Percentiles rank a stretch among this genome's conserved stretches.
phyloP scores from a whole-genome alignment of 2,797 vertebrate species.

The Poecilia gillii region DNA sequence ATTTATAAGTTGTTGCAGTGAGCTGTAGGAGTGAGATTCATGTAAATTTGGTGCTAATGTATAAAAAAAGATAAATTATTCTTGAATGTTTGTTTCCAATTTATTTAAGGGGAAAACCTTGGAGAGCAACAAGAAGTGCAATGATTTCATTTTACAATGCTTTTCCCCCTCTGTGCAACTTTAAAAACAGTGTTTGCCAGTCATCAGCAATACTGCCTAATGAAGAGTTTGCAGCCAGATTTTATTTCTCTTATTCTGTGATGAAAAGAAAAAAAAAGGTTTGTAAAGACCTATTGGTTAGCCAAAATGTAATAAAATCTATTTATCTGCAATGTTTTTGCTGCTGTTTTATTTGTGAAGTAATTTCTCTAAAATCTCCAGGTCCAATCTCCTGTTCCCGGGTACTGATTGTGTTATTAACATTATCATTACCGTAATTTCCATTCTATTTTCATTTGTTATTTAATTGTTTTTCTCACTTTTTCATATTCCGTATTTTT shows the following conservation, averaged over 20 bases:
- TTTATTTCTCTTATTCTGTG: slow-evolving; percentile 55
- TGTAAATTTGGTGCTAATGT: slow-evolving; percentile 75
- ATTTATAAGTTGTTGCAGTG: slow-evolving; percentile 24
- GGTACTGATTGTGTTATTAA: background rate
- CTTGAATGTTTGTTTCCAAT: slow-evolving; percentile 33
- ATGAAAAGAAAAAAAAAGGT: slow-evolving; percentile 57
- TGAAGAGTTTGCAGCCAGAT: slow-evolving; percentile 53
- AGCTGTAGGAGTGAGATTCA: slow-evolving; percentile 39
- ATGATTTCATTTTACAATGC: slow-evolving; percentile 38
- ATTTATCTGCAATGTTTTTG: slow-evolving; percentile 45
- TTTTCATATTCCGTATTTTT: background rate
- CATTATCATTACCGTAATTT: background rate
- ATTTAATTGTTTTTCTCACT: background rate
- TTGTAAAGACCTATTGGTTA: slow-evolving; percentile 46
- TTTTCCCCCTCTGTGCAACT: slow-evolving; percentile 45
- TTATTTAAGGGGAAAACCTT: slow-evolving; percentile 51
- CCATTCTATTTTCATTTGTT: background rate
- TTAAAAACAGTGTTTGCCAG: slow-evolving; percentile 41
- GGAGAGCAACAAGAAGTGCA: slow-evolving; percentile 19
- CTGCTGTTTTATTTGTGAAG: slow-evolving; percentile 19
- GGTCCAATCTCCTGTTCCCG: background rate
- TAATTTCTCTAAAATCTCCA: background rate
- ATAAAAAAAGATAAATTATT: slow-evolving; percentile 61
- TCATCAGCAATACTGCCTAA: slow-evolving; percentile 67
- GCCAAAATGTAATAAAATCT: slow-evolving; percentile 57